Percentiles rank a stretch among this genome's conserved stretches.
Evolutionary conservation across 2,113 vertebrate species (phyloP).

Genomic region (Cyprinus carpio): DNA sequence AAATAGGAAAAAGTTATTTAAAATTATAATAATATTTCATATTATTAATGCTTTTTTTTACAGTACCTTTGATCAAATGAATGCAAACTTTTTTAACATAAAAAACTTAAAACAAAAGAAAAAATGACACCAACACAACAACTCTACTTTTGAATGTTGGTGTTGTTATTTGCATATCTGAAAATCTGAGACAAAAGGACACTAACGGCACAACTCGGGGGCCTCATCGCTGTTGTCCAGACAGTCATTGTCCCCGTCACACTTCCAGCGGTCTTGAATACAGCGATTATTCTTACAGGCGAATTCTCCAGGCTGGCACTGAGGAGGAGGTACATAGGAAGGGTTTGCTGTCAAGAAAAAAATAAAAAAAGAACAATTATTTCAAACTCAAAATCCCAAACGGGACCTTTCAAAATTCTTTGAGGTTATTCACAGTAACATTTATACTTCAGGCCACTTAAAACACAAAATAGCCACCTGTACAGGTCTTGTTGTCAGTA

Average conservation of each 20-base stretch:
- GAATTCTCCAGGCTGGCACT: slow-evolving; percentile 86
- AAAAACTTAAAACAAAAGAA: no score
- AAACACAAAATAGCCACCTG: slow-evolving; percentile 73
- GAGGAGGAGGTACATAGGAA: slow-evolving; percentile 84
- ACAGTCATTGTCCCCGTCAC: slow-evolving; percentile 86
- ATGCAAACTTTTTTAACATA: no score
- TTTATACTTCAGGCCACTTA: neutral
- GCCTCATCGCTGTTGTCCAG: slow-evolving; percentile 87
- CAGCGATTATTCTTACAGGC: slow-evolving; percentile 89
- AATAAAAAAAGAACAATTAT: neutral
- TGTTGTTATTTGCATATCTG: neutral
- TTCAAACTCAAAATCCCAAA: neutral
- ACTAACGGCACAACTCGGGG: slow-evolving; percentile 84
- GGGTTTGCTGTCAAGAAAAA: slow-evolving; percentile 77
- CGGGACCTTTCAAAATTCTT: neutral
- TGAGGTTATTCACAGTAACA: neutral
- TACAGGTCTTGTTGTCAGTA: slow-evolving; percentile 83
- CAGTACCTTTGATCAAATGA: no score
- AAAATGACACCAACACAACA: no score
- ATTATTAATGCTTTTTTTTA: no score
- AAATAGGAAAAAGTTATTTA: no score
- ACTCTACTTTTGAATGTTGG: no score
- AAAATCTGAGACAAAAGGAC: neutral
- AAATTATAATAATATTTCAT: no score
- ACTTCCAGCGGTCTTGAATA: slow-evolving; percentile 90